A percentile compares a stretch with the other conserved stretches of the same genome.
phyloP scores from a whole-genome alignment of 2,113 vertebrate genomes.

The Pterocles orientalis region DNA sequence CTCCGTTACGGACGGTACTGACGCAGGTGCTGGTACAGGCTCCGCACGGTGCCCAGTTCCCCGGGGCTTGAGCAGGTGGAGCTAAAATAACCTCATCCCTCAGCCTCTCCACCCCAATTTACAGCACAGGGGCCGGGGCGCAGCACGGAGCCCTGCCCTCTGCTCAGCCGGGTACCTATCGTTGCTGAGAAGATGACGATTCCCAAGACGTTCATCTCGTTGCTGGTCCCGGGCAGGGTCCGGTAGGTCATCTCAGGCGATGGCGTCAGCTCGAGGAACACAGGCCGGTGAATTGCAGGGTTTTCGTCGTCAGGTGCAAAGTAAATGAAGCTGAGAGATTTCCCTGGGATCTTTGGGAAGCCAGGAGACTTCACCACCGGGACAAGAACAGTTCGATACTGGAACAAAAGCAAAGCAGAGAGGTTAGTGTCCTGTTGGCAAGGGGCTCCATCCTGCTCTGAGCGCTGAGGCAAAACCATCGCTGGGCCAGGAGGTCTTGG shows the following conservation, averaged over 20 bases:
- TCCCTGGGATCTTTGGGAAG: constrained; percentile 23
- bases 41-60: neutral
- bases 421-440: neutral
- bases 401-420: neutral
- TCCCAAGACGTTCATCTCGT: constrained; percentile 90
- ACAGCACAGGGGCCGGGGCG: fast-evolving
- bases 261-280: constrained; percentile 84
- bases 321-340: constrained; percentile 81
- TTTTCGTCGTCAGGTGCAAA: constrained; percentile 78
- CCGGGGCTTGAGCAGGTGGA: neutral
- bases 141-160: fast-evolving
- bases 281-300: constrained; percentile 71
- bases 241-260: constrained; percentile 82
- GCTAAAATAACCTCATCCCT: neutral
- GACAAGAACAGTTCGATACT: constrained; percentile 87
- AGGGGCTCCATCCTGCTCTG: neutral
- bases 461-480: neutral
- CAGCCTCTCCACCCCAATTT: fast-evolving
- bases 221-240: constrained; percentile 83
- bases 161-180: constrained; percentile 74
- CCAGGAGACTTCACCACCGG: constrained; percentile 70
- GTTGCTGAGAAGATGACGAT: constrained; percentile 92
- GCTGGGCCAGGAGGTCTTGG: neutral
- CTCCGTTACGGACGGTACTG: fast-evolving
- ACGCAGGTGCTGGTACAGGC: fast-evolving